These are phyloP conservation scores for Empis stercorea DNA, from an alignment of 2,888 invertebrate genomes.

Conservation along the genomic window DNA sequence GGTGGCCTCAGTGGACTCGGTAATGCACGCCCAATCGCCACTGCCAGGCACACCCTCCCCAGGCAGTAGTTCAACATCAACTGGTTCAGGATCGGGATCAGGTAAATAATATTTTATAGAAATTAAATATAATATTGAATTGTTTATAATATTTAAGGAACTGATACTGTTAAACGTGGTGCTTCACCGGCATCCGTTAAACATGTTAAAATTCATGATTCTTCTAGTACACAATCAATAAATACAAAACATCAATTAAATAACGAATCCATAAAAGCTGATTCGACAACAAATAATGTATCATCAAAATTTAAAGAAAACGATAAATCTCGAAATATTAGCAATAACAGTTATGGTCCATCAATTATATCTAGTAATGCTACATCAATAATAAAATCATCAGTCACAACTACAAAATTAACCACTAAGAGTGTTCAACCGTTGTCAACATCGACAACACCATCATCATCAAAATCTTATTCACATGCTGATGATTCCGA, in stretches of 20 bases:
- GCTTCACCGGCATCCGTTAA: slow-evolving; percentile 34
- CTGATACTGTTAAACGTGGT: slow-evolving; percentile 37
- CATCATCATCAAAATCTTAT: slow-evolving; percentile 25
- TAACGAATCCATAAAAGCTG: slow-evolving; percentile 4
- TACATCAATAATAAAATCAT: not conserved
- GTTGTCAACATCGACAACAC: slow-evolving; percentile 21
- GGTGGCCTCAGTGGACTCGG: slow-evolving; percentile 46
- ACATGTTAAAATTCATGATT: slow-evolving; percentile 31
- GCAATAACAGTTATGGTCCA: slow-evolving; percentile 12
- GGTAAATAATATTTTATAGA: slow-evolving; percentile 32
- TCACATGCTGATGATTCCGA: slow-evolving; percentile 26
- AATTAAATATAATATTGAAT: too few relatives aligned
- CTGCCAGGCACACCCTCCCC: slow-evolving; percentile 66
- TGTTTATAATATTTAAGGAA: slow-evolving; percentile 24
- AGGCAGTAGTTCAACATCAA: slow-evolving; percentile 74
- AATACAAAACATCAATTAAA: slow-evolving; percentile 13
- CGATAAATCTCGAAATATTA: slow-evolving; percentile 9
- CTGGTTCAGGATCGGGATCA: slow-evolving; percentile 68
- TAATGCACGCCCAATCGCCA: slow-evolving; percentile 46
- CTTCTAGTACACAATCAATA: slow-evolving; percentile 31
- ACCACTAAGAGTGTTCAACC: slow-evolving; percentile 8
- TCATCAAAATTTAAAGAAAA: slow-evolving; percentile 9
- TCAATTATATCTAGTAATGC: not conserved
- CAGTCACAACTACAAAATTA: slow-evolving; percentile 1
- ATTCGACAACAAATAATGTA: slow-evolving; percentile 10